Percentiles rank a stretch among this genome's conserved stretches.
Conservation (phyloP, 2,113 vertebrate species). For the Addax nasomaculatus region DNA sequence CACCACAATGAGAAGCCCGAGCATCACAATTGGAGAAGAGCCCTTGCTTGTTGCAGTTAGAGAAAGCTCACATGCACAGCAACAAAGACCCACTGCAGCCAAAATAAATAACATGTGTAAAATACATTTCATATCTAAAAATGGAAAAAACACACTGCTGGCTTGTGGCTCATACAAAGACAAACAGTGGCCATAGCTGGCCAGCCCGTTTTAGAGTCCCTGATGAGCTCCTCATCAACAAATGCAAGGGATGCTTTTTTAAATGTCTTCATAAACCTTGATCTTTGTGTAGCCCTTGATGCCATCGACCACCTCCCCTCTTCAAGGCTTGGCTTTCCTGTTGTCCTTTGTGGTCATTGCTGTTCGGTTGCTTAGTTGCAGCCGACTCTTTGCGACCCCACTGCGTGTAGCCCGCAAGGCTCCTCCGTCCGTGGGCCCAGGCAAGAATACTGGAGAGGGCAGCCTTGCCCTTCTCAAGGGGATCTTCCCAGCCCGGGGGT, state of each 20-base stretch:
- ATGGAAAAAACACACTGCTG: background rate
- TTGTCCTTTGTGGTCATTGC: background rate
- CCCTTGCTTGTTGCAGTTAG: background rate
- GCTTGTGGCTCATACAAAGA: background rate
- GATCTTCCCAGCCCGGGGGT: background rate
- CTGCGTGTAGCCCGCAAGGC: rapidly evolving
- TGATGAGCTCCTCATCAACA: background rate
- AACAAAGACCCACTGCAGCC: background rate
- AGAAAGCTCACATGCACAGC: background rate
- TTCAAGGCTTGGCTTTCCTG: background rate
- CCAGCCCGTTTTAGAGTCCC: background rate
- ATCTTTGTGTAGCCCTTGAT: background rate
- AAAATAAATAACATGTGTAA: background rate
- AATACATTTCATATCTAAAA: background rate
- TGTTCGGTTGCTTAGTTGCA: background rate
- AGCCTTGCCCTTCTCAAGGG: background rate
- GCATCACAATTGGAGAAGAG: background rate
- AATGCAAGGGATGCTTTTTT: background rate
- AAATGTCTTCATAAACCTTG: background rate
- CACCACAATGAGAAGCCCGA: background rate
- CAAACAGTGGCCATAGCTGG: background rate
- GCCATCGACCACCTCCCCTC: background rate
- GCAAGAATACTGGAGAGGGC: background rate
- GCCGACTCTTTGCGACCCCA: background rate
- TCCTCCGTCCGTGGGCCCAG: background rate